Evolutionary conservation across 1,140 invertebrate species (phyloP).

Genomic region (Pachyrhynchus sulphureomaculatus): DNA sequence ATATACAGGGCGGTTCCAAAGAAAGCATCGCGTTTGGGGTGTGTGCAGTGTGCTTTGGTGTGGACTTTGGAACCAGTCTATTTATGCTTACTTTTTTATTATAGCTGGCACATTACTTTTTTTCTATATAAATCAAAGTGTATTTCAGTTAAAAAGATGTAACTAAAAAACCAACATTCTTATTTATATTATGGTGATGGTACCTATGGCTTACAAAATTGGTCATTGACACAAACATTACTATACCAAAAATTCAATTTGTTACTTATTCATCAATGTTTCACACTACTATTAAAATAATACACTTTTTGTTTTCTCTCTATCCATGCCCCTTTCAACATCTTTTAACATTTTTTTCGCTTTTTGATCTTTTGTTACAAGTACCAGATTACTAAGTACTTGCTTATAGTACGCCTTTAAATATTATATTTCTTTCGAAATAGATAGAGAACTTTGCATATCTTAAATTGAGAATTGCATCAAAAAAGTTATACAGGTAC

Average conservation of each 20-base stretch:
- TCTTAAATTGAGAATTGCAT: too few species aligned
- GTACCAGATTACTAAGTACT: conserved; percentile 34
- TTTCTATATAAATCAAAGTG: conserved; percentile 14
- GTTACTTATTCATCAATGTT: not conserved
- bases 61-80: not conserved
- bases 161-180: too few species aligned
- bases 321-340: not conserved
- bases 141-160: not conserved
- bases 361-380: conserved; percentile 20
- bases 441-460: too few species aligned
- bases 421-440: too few species aligned
- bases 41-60: not conserved
- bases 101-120: conserved; percentile 10
- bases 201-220: not conserved
- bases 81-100: conserved; percentile 16
- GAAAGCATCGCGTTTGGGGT: not conserved
- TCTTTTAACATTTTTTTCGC: not conserved
- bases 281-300: conserved; percentile 6
- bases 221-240: not conserved
- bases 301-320: conserved; percentile 23
- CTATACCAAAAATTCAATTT: conserved; percentile 3
- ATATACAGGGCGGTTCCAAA: not conserved
- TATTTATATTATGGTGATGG: not conserved
- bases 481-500: too few species aligned
- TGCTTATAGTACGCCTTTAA: conserved; percentile 15